phyloP scores from a whole-genome alignment of 37 sponge, comb jelly and placozoan genomes.

The Crambe crambe region DNA sequence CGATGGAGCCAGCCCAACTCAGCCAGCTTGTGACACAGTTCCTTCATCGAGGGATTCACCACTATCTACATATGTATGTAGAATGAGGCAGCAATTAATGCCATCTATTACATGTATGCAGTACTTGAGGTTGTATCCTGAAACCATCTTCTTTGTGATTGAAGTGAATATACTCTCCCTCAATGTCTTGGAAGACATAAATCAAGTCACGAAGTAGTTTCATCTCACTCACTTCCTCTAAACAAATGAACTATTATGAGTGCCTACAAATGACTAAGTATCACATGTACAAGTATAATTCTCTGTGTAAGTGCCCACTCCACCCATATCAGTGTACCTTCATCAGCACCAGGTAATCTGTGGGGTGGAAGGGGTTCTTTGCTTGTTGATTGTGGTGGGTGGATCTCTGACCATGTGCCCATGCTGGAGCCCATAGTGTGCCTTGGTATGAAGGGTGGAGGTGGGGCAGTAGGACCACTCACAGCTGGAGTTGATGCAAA shows the following conservation, averaged over 20 bases:
- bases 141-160: slow-evolving; percentile 53
- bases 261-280: too few species aligned
- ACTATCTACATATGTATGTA: slow-evolving; percentile 31
- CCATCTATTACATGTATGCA: neutral
- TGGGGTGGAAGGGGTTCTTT: neutral
- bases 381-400: too few species aligned
- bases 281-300: too few species aligned
- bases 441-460: neutral
- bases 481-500: neutral
- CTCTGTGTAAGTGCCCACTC: too few species aligned
- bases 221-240: slow-evolving; percentile 45
- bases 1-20: slow-evolving; percentile 95
- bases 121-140: slow-evolving; percentile 57
- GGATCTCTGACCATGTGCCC: neutral
- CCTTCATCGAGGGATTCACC: slow-evolving; percentile 55
- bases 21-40: slow-evolving; percentile 81
- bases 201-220: slow-evolving; percentile 84
- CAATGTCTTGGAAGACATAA: slow-evolving; percentile 93
- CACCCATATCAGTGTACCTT: too few species aligned
- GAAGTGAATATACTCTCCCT: slow-evolving; percentile 79
- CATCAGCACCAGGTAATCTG: too few species aligned
- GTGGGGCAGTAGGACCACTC: neutral
- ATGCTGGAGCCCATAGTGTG: neutral
- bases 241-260: neutral
- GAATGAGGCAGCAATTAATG: neutral